A percentile compares a stretch with the other conserved stretches of the same genome.
Evolutionary conservation across 2,888 invertebrate genomes (phyloP).

Genomic region (Nycteola revayana): DNA sequence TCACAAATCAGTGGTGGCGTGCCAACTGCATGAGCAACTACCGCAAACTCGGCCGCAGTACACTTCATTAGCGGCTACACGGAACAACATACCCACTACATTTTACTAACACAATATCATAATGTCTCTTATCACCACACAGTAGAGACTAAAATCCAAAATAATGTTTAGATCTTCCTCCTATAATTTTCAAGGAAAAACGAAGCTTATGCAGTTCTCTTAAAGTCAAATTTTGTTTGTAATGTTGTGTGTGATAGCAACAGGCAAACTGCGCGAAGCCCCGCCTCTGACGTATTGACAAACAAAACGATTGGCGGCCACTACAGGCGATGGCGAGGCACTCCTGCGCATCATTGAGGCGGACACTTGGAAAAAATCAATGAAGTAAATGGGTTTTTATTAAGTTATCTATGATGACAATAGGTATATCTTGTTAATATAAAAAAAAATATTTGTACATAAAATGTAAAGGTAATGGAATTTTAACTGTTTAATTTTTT

Average conservation of each 20-base stretch:
- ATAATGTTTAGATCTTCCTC: slow-evolving; percentile 22
- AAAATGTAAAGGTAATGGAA: too few species aligned
- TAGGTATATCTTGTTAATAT: too few species aligned
- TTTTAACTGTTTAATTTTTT: too few species aligned
- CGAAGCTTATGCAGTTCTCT: slow-evolving; percentile 23
- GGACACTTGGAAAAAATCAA: slow-evolving; percentile 41
- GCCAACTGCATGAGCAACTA: slow-evolving; percentile 75
- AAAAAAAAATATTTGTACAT: too few species aligned
- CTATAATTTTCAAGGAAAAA: slow-evolving; percentile 22
- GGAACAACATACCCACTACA: slow-evolving; percentile 65
- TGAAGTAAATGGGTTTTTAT: too few species aligned
- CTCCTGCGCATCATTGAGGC: slow-evolving; percentile 71
- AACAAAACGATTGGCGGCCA: slow-evolving; percentile 69
- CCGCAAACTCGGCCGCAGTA: slow-evolving; percentile 73
- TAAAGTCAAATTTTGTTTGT: slow-evolving; percentile 22
- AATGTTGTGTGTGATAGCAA: slow-evolving; percentile 12
- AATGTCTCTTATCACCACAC: slow-evolving; percentile 35
- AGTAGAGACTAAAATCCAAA: slow-evolving; percentile 43
- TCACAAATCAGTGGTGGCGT: slow-evolving; percentile 71
- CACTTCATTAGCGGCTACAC: slow-evolving; percentile 75
- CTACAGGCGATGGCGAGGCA: slow-evolving; percentile 50
- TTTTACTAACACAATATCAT: slow-evolving; percentile 30
- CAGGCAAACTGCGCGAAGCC: slow-evolving; percentile 43
- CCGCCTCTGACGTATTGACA: slow-evolving; percentile 67
- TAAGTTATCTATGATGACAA: too few species aligned